Conservation (phyloP, 2,113 vertebrate genomes). For the Antigone vipio region DNA sequence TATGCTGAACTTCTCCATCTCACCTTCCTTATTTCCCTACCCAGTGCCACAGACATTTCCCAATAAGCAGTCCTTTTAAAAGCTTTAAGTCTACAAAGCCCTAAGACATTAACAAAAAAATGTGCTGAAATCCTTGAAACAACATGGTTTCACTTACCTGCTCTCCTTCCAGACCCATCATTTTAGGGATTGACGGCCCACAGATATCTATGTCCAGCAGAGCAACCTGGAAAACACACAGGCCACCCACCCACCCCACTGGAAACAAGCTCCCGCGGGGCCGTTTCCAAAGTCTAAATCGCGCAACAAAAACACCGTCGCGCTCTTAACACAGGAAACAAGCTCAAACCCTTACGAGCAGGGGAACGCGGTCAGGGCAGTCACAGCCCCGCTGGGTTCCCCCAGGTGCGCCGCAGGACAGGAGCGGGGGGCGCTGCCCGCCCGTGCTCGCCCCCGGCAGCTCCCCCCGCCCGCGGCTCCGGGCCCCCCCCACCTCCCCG, state of each 20-base stretch:
- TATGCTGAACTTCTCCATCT: background rate
- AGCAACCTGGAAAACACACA: conserved; percentile 78
- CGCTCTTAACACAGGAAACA: rapidly evolving
- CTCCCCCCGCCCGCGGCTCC: background rate
- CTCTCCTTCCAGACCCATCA: conserved; percentile 95
- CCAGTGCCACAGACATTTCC: background rate
- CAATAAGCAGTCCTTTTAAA: background rate
- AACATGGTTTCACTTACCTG: conserved; percentile 72
- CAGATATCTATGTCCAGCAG: conserved; percentile 95
- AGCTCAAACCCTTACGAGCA: rapidly evolving
- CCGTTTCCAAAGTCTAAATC: rapidly evolving
- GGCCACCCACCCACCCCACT: background rate
- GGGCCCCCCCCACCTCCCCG: too few species aligned
- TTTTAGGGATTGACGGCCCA: conserved; percentile 92
- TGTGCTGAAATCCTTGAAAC: background rate
- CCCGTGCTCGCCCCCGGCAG: background rate
- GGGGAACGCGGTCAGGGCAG: background rate
- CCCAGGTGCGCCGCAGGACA: background rate
- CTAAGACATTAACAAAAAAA: rapidly evolving
- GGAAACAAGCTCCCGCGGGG: background rate
- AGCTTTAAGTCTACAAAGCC: background rate
- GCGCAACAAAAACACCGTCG: rapidly evolving
- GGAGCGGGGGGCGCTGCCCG: background rate
- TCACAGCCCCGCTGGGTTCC: rapidly evolving
- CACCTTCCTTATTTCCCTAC: background rate